Conservation (phyloP, 2,888 invertebrate genomes). For the Spisula subtruncata region DNA sequence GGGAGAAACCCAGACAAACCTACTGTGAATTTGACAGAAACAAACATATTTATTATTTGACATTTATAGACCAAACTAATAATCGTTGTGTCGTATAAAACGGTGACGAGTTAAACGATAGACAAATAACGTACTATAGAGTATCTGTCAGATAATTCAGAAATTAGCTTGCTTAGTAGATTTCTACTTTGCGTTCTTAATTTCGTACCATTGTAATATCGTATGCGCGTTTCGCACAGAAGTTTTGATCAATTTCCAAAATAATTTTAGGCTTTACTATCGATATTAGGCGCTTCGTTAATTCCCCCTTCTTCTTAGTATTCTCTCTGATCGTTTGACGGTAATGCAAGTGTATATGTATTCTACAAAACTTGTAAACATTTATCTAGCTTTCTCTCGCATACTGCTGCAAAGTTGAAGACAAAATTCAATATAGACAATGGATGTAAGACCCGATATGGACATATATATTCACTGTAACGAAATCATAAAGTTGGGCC, state of each 20-base stretch:
- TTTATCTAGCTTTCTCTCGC: background rate
- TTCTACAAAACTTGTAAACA: background rate
- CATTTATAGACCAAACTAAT: too few relatives aligned
- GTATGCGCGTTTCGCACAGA: background rate
- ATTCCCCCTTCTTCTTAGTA: background rate
- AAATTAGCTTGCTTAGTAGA: too few relatives aligned
- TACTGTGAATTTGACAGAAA: too few relatives aligned
- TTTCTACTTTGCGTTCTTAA: too few relatives aligned
- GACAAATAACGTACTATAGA: too few relatives aligned
- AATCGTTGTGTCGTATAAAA: too few relatives aligned
- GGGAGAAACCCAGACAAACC: background rate
- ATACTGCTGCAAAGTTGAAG: background rate
- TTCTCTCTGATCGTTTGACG: background rate
- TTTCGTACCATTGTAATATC: too few relatives aligned
- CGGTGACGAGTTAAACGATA: too few relatives aligned
- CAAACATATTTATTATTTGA: too few relatives aligned
- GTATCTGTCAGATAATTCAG: too few relatives aligned
- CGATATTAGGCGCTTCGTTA: background rate
- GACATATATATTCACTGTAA: slow-evolving; percentile 11
- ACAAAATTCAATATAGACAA: slow-evolving; percentile 12
- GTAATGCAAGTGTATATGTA: background rate
- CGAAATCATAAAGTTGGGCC: slow-evolving; percentile 17
- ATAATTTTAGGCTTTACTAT: background rate
- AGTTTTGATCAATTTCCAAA: background rate
- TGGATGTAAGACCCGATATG: background rate